Evolutionary conservation across 1,140 invertebrate genomes (phyloP).

Genomic region (Bombus sibiricus): DNA sequence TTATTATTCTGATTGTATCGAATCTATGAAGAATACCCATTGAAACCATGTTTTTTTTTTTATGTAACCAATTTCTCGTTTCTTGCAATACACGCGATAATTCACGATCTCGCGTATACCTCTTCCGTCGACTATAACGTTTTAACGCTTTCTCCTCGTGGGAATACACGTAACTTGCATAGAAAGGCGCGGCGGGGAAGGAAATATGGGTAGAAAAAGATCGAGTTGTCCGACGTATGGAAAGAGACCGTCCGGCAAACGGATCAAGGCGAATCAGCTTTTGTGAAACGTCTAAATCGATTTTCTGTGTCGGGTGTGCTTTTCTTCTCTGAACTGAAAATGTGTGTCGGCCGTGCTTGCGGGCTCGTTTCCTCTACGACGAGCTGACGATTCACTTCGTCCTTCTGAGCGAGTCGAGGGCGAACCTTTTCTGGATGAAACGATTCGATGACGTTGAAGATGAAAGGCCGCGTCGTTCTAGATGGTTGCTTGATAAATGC

Average conservation of each 20-base stretch:
- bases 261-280: conserved; percentile 50
- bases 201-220: conserved; percentile 9
- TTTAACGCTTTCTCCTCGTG: not conserved
- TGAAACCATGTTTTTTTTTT: too few species aligned
- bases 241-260: conserved; percentile 1
- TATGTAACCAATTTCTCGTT: too few species aligned
- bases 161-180: not conserved
- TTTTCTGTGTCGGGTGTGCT: conserved; percentile 29
- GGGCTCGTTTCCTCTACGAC: not conserved
- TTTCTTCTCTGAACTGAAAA: conserved; percentile 22
- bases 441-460: not conserved
- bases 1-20: too few species aligned
- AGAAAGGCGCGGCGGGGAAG: not conserved
- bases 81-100: too few species aligned
- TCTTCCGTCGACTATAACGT: not conserved
- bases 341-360: conserved; percentile 23
- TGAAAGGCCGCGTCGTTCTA: not conserved
- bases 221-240: conserved; percentile 5
- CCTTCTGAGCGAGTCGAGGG: not conserved
- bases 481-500: not conserved
- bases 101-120: too few species aligned
- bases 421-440: conserved; percentile 2
- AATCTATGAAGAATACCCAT: too few species aligned
- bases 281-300: conserved; percentile 41
- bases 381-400: conserved; percentile 11